Conservation (phyloP, 2,113 vertebrate species). For the Cathartes aura region DNA sequence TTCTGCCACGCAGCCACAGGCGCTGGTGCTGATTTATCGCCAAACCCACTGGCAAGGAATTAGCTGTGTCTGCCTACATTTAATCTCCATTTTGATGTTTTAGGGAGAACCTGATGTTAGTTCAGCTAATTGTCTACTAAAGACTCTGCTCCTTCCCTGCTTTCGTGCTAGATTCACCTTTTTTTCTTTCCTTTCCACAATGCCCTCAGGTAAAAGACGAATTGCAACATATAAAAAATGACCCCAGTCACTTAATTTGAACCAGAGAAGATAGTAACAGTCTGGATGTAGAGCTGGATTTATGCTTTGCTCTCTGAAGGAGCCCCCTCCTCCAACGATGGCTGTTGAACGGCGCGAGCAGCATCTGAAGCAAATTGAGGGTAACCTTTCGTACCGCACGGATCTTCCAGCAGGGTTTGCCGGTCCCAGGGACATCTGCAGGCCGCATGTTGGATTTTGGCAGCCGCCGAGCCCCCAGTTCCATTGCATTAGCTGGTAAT, state of each 20-base stretch:
- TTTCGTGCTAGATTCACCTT: constrained; percentile 16
- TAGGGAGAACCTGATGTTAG: not conserved
- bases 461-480: constrained; percentile 39
- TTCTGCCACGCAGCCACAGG: not conserved
- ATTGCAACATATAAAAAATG: constrained; percentile 1
- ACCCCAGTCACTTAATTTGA: constrained; percentile 54
- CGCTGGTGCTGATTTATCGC: not conserved
- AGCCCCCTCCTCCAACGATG: constrained; percentile 5
- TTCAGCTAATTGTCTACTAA: not conserved
- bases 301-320: not conserved
- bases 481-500: constrained; percentile 37
- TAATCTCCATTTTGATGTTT: not conserved
- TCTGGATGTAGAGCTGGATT: constrained; percentile 27
- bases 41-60: not conserved
- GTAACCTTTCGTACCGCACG: constrained; percentile 25
- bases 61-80: not conserved
- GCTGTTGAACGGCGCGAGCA: not conserved
- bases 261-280: constrained; percentile 45
- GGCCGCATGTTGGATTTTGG: constrained; percentile 70
- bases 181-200: not conserved
- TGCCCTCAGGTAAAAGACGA: constrained; percentile 52
- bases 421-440: constrained; percentile 67
- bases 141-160: not conserved
- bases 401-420: constrained; percentile 45
- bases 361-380: constrained; percentile 71